Evolutionary conservation across 1,140 invertebrate genomes (phyloP), one percentile per base, ranked within the genome.

Genomic region (Cecropterus lyciades): DNA sequence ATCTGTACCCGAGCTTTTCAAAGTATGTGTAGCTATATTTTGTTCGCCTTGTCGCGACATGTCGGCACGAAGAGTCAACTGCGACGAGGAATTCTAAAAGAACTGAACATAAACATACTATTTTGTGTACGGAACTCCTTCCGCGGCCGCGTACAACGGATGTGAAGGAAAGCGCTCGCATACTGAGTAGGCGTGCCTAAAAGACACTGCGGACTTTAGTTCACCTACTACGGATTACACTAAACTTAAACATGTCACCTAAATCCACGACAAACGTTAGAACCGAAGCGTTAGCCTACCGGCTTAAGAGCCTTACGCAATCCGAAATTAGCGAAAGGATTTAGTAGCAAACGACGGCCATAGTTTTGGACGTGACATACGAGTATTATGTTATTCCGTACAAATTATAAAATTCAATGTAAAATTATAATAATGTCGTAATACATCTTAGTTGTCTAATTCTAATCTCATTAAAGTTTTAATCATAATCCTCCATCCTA

Each of bases 131-230:
- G 81, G 87, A 85, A 89, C 82, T 89, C 84, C 81, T 89, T 83
- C 82, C 84, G 85, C 77, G 85, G 82, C 83, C 85, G 82, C 79
- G 82, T 87, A 87, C 81, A 87, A 87, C 87, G 87, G 85, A 90
- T 90, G 80, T 89, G 78, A 79, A 85, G 85, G 82, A 80, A 87
- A 87, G 84, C 84, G 84, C 84, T 89, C 87, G 89, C 89, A 91
- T 91, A 88, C 87, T 87, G 83, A 91, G 82, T 87, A 90, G 84
- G 77, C 86, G 81, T 82, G 81, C 86, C 85, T 89, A 89, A 91
- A 90, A 91, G 85, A 91, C 83, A 90, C 82, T 89, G 82, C 85
- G 80, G 89, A 85, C 81, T 91, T 82, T 79, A 85, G 77, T 85
- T 79, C 78, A 83, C 82, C 80, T 84, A 88, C 81, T 79, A 65